A percentile compares a stretch with the other conserved stretches of the same genome.
Evolutionary conservation across 2,113 vertebrate genomes (phyloP).

Genomic region (Lanius collurio): DNA sequence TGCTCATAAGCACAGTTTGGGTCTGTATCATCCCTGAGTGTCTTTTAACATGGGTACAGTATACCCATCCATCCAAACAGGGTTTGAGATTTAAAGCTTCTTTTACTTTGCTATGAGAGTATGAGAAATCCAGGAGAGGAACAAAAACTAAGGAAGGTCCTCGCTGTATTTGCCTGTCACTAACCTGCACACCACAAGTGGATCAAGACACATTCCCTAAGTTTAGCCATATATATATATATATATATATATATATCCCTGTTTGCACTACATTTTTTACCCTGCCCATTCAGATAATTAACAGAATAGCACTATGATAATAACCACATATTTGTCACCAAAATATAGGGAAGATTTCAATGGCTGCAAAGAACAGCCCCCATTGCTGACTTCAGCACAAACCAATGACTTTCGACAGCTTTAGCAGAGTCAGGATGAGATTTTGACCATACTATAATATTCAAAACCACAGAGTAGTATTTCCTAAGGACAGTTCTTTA

Average conservation of each 20-base stretch:
- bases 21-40: background rate
- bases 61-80: background rate
- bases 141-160: background rate
- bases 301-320: background rate
- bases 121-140: background rate
- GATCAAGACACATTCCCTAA: background rate
- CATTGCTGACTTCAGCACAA: background rate
- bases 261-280: background rate
- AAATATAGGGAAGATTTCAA: background rate
- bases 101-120: background rate
- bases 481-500: background rate
- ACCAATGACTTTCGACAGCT: background rate
- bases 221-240: background rate
- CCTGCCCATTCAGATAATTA: background rate
- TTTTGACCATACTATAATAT: background rate
- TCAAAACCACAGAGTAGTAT: background rate
- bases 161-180: background rate
- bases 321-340: background rate
- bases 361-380: background rate
- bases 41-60: background rate
- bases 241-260: background rate
- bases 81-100: background rate
- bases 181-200: background rate
- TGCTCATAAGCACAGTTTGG: background rate
- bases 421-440: background rate